A percentile compares a stretch with the other conserved stretches of the same genome.
Evolutionary conservation across 2,888 invertebrate species (phyloP).

Genomic region (Apamea epomidion): DNA sequence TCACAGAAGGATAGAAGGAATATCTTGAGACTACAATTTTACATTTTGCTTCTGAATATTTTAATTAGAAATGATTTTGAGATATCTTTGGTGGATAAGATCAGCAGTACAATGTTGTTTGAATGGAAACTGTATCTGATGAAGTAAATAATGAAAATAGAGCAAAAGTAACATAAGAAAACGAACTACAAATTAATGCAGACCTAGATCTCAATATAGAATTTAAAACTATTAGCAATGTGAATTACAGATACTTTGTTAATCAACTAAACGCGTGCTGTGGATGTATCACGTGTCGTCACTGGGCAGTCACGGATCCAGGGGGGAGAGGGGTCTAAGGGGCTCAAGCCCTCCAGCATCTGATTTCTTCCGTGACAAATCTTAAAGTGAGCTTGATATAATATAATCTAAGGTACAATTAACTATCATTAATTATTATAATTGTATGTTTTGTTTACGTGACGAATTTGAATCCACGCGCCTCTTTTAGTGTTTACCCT

Average conservation of each 20-base stretch:
- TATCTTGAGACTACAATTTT: conserved; percentile 38
- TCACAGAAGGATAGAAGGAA: conserved; percentile 52
- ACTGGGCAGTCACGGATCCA: no score
- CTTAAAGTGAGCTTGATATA: no score
- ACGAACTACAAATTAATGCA: conserved; percentile 24
- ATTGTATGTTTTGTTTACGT: no score
- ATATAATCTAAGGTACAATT: no score
- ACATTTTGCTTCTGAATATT: conserved; percentile 40
- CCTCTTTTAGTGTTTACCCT: no score
- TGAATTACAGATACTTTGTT: not conserved
- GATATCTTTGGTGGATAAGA: conserved; percentile 25
- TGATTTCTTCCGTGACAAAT: no score
- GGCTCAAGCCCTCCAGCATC: no score
- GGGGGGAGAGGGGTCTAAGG: no score
- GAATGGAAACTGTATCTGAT: not conserved
- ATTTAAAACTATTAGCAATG: conserved; percentile 19
- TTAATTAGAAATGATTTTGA: conserved; percentile 49
- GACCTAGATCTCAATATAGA: conserved; percentile 12
- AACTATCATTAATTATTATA: no score
- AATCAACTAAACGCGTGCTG: not conserved
- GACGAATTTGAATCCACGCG: no score
- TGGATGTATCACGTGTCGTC: not conserved
- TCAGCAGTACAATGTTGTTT: conserved; percentile 8
- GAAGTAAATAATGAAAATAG: conserved; percentile 32
- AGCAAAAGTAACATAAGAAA: not conserved